Conservation (phyloP, 1,140 invertebrate genomes). For the Cydia splendana region DNA sequence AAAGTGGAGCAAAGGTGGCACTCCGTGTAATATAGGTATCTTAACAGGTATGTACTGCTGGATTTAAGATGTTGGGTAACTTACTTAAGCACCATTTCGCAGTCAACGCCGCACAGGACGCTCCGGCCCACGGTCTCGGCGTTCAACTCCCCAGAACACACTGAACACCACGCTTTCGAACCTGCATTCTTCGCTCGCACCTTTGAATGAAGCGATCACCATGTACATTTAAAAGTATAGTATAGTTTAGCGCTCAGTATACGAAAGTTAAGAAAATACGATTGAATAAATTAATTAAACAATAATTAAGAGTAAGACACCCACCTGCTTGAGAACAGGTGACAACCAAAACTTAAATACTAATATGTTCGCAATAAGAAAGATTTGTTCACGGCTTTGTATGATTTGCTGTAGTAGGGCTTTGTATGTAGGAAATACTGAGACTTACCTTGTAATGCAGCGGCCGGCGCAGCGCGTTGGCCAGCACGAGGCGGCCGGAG, state of each 20-base stretch:
- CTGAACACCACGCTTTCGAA: conserved; percentile 50
- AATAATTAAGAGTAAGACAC: no score
- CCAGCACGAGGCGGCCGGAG: conserved; percentile 51
- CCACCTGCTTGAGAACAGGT: no score
- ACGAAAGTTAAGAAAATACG: no score
- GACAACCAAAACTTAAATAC: no score
- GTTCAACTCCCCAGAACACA: conserved; percentile 51
- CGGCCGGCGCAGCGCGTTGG: conserved; percentile 53
- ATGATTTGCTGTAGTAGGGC: no score
- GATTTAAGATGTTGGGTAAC: conserved; percentile 21
- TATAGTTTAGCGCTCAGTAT: background rate
- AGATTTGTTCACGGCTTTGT: no score
- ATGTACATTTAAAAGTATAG: background rate
- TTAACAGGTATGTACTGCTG: no score
- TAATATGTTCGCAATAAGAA: no score
- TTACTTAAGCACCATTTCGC: conserved; percentile 58
- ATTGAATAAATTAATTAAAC: no score
- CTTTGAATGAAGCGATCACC: conserved; percentile 34
- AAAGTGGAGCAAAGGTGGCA: no score
- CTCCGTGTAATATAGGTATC: no score
- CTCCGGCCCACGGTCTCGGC: conserved; percentile 50
- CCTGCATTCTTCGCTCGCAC: conserved; percentile 56
- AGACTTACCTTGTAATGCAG: conserved; percentile 56
- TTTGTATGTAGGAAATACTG: no score
- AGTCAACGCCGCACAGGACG: conserved; percentile 50